These are phyloP conservation scores for Pagrus major DNA, from an alignment of 2,113 vertebrate species.

Conservation along the genomic window DNA sequence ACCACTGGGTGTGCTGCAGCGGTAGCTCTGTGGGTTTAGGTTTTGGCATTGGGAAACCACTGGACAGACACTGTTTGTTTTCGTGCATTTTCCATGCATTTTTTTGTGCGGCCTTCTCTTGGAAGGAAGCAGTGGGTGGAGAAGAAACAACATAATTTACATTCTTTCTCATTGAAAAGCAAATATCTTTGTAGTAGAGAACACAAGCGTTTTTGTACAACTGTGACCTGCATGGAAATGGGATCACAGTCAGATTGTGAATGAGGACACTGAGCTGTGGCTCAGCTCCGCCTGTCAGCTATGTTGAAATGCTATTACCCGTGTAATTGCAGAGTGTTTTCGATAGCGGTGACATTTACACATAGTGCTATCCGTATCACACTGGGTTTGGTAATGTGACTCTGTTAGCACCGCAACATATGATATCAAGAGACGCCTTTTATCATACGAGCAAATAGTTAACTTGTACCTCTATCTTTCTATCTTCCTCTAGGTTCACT, in stretches of 20 bases:
- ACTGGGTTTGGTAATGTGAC: neutral
- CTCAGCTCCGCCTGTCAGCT: slow-evolving; percentile 36
- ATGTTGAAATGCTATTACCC: slow-evolving; percentile 29
- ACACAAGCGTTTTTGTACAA: slow-evolving; percentile 23
- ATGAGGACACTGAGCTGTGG: slow-evolving; percentile 22
- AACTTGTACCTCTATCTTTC: neutral
- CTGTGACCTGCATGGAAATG: slow-evolving; percentile 39
- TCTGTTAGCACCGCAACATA: neutral
- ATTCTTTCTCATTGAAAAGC: slow-evolving; percentile 51
- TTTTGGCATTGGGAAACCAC: slow-evolving; percentile 56
- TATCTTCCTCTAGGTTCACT: too few relatives aligned
- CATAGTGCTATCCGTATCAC: slow-evolving; percentile 3
- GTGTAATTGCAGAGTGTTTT: slow-evolving; percentile 31
- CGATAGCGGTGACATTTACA: slow-evolving; percentile 53
- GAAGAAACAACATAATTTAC: slow-evolving; percentile 52
- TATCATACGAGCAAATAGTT: neutral
- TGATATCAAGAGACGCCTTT: neutral
- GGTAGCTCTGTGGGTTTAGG: slow-evolving; percentile 51
- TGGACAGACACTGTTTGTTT: slow-evolving; percentile 59
- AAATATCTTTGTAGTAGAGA: slow-evolving; percentile 41
- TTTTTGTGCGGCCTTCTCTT: slow-evolving; percentile 45
- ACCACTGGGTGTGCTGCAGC: slow-evolving; percentile 52
- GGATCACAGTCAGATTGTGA: slow-evolving; percentile 32
- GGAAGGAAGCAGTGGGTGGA: slow-evolving; percentile 50
- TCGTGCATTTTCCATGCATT: slow-evolving; percentile 32